A percentile compares a stretch with the other conserved stretches of the same genome.
Conservation (phyloP, 2,888 invertebrate species). For the Anoncus sp. region DNA sequence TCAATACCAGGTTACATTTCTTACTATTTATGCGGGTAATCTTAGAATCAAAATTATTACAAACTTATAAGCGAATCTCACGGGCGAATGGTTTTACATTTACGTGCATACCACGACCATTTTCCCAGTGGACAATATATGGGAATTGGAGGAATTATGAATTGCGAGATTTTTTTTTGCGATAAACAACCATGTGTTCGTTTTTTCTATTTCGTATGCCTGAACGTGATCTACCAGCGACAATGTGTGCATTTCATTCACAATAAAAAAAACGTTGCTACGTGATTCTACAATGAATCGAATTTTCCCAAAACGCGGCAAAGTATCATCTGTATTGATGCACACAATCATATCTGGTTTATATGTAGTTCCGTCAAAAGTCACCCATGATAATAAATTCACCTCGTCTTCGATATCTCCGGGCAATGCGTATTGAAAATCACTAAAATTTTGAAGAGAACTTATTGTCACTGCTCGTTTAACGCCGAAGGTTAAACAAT, state of each 20-base stretch:
- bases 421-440: constrained; percentile 16
- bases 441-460: constrained; percentile 9
- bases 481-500: constrained; percentile 1
- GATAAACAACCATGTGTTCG: constrained; percentile 15
- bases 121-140: constrained; percentile 15
- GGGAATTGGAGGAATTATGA: constrained; percentile 15
- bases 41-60: constrained; percentile 6
- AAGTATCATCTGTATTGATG: constrained; percentile 10
- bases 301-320: constrained; percentile 12
- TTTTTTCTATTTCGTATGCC: constrained; percentile 19
- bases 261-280: constrained; percentile 13
- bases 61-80: too few species aligned
- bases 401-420: constrained; percentile 11
- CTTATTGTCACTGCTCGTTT: constrained; percentile 3
- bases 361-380: constrained; percentile 18
- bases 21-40: not conserved
- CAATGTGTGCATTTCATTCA: constrained; percentile 17
- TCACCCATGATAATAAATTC: constrained; percentile 19
- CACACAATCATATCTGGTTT: constrained; percentile 16
- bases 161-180: constrained; percentile 6
- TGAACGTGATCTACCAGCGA: constrained; percentile 15
- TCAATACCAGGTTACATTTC: not conserved
- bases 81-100: too few species aligned
- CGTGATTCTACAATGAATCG: constrained; percentile 7
- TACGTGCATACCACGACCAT: constrained; percentile 18